Evolutionary conservation across 1,140 invertebrate species (phyloP).

Genomic region (Cyphomyrmex costatus): DNA sequence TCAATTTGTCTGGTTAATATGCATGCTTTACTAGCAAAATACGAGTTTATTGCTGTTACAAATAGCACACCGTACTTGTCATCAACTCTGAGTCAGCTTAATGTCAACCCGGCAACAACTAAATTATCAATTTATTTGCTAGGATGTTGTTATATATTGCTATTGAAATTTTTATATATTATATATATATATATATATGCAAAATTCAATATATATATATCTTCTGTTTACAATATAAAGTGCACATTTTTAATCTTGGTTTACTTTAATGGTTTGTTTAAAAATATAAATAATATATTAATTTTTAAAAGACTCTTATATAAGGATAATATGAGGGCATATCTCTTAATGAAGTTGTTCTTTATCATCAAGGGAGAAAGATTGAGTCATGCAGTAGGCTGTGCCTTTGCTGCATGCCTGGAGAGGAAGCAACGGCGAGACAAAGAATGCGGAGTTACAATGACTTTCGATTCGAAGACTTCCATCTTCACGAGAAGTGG

Average conservation of each 20-base stretch:
- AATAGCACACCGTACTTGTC: too few species aligned
- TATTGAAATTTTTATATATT: neutral
- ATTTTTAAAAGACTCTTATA: neutral
- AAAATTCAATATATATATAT: too few species aligned
- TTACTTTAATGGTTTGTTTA: neutral
- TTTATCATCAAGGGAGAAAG: slow-evolving; percentile 93
- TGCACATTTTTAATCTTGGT: neutral
- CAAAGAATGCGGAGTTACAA: slow-evolving; percentile 97
- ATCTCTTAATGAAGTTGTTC: slow-evolving; percentile 20
- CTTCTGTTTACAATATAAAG: neutral
- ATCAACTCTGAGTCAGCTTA: too few species aligned
- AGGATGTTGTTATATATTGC: neutral
- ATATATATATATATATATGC: too few species aligned
- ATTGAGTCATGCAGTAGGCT: slow-evolving; percentile 99
- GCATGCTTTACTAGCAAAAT: too few species aligned
- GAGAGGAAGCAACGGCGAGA: slow-evolving; percentile 99
- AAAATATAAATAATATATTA: slow-evolving; percentile 11
- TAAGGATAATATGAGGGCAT: neutral
- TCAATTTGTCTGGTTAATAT: too few species aligned
- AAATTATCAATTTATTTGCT: too few species aligned
- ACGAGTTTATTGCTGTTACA: too few species aligned
- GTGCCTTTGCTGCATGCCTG: slow-evolving; percentile 99
- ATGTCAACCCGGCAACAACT: too few species aligned
- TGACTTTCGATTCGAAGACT: slow-evolving; percentile 97
- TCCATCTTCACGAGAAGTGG: slow-evolving; percentile 97